Base-by-base conservation (phyloP, 1,140 invertebrate species). In the Ganaspis sp. region DNA sequence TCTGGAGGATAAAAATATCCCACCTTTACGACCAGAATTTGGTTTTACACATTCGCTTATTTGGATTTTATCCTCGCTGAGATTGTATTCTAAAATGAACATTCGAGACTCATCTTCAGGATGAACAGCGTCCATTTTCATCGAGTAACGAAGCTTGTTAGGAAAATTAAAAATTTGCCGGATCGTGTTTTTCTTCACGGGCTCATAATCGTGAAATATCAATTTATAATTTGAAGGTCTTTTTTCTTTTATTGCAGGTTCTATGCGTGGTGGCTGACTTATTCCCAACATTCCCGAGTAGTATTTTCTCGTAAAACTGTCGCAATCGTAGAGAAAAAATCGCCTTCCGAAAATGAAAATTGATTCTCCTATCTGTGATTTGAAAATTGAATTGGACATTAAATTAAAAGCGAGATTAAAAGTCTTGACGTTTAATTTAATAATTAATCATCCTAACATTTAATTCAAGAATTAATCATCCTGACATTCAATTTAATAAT, bases 281-380 rank as follows among this genome's bases (percentile, higher is more conserved):
- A 73, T 90, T 78, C 78, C 91, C 88, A 91, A 87, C 91, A 87
- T 92, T 74, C 81, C 90, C 0, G 74, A 79, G 85, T 94, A 97
- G 87, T 96, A 97, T 75, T 93, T 94, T 84, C 96, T 93, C 0
- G 96, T 97, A 85, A 95, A 96, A 9, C 92, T 83, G 84, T 97
- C 96, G 83, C 95, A 96, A 85, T 97, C 95, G 78, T 94, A 95
- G 3, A 98, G 88, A 0, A 97, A 89, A 87, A 97, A 95, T 38
- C 93, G 91, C 11, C 94, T 92, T 5, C 94, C 94, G 49, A 95
- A 92, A 21, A 96, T 92, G 83, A 92, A 94, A 42, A 95, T 89
- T 0, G 94, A 95, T 69, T 93, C 92, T 0, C 96, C 96, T 45
- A 96, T 72, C 89, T 91, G 88, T n/a, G 9, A 11, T 12, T 45